Base-by-base conservation (phyloP, 2,888 invertebrate species). In the Lasioglossum pauxillum region DNA sequence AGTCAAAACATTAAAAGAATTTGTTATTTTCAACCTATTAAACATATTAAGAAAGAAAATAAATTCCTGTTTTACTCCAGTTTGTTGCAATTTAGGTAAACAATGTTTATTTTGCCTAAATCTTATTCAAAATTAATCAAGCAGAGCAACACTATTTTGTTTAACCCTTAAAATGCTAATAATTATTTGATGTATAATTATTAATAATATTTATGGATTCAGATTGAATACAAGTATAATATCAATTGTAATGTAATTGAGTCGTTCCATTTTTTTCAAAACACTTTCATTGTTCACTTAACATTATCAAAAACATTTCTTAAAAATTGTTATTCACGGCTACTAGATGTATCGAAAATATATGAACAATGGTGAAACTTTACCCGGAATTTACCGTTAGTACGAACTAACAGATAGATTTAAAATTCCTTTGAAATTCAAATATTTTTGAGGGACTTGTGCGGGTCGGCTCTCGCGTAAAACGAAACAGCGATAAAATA, bases 361-460 rank as follows among this genome's bases (percentile, higher is more conserved):
- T 27, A 1, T 27, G 1, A 64, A 19, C 19, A 8, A 67, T 19
- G 27, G 5, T 8, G 2, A 35, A 19, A 31, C 8, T 19, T 35
- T 35, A 1, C 19, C 31, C 7, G 7, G 27, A 35, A 19, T 67
- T 31, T 10, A 19, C 27, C 35, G 19, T 35, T 35, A 19, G 8
- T 67, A 31, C 19, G 67, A 64, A 31, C 31, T 31, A 4, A 57
- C n/a, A 10, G 67, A 19, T 19, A 35, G 8, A 35, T 67, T 19
- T 10, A 19, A 67, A 67, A 3, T 69, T 19, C 10, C 38, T 23
- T 35, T 35, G 23, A 23, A 23, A 71, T 23, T 12, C 12, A 41
- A 41, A n/a, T n/a, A n/a, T 23, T 84, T 76, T 76, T 31, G 46
- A 80, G 64, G 31, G 72, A 35, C 23, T 44, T 77, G 57, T 46